Percentiles rank a stretch among this genome's conserved stretches.
phyloP scores from a whole-genome alignment of 2,113 vertebrate species.

The Sitta europaea region DNA sequence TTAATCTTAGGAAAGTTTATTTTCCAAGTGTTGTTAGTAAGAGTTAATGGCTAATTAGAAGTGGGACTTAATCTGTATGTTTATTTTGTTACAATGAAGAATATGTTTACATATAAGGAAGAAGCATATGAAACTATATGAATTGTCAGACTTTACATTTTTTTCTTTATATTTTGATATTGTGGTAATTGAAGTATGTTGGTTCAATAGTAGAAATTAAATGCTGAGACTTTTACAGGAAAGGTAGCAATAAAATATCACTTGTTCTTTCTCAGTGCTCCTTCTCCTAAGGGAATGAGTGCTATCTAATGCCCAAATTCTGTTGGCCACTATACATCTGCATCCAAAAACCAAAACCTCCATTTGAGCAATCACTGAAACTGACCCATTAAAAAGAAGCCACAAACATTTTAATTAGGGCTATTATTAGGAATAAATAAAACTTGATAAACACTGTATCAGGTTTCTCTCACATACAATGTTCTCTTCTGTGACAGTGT shows the following conservation, averaged over 20 bases:
- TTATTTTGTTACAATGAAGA: constrained; percentile 16
- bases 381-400: neutral
- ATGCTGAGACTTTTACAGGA: neutral
- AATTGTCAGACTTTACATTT: neutral
- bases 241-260: neutral
- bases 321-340: neutral
- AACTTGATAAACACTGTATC: neutral
- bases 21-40: constrained; percentile 27
- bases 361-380: neutral
- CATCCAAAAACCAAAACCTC: neutral
- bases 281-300: neutral
- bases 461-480: neutral
- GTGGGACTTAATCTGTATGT: neutral
- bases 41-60: constrained; percentile 41
- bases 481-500: neutral
- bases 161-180: neutral
- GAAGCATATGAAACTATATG: neutral
- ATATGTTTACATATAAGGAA: constrained; percentile 6
- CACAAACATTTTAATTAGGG: neutral
- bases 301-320: neutral
- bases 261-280: neutral
- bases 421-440: neutral
- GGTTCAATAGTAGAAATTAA: neutral
- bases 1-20: constrained; percentile 15
- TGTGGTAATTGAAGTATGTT: neutral